Evolutionary conservation across 2,888 invertebrate genomes (phyloP).

Genomic region (Amphiduros pacificus): DNA sequence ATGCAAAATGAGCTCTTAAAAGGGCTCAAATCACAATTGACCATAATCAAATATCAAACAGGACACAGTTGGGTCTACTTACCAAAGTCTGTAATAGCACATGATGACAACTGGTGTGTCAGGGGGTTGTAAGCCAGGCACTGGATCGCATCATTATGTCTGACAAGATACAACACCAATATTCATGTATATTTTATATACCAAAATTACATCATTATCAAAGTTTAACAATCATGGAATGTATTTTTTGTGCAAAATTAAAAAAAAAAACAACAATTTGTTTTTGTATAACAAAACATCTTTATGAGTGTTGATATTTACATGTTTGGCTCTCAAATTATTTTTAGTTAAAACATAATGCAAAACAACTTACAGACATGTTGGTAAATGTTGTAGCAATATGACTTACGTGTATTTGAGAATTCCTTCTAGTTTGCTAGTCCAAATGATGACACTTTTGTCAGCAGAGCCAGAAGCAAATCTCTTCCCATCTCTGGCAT

Average conservation of each 20-base stretch:
- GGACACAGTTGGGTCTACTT: slow-evolving; percentile 21
- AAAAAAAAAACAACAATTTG: too few relatives aligned
- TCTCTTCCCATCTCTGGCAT: slow-evolving; percentile 89
- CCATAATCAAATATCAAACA: background rate
- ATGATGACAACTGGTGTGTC: slow-evolving; percentile 87
- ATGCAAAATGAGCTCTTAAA: too few relatives aligned
- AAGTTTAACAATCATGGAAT: too few relatives aligned
- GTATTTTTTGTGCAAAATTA: too few relatives aligned
- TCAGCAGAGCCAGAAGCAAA: slow-evolving; percentile 98
- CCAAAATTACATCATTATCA: too few relatives aligned
- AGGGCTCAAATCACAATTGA: too few relatives aligned
- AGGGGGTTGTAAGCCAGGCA: slow-evolving; percentile 93
- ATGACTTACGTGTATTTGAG: slow-evolving; percentile 87
- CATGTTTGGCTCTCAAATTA: too few relatives aligned
- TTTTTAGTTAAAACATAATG: background rate
- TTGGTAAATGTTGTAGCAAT: background rate
- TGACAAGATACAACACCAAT: too few relatives aligned
- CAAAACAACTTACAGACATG: too few relatives aligned
- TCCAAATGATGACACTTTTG: slow-evolving; percentile 98
- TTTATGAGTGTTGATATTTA: too few relatives aligned
- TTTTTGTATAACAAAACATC: too few relatives aligned
- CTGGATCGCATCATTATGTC: slow-evolving; percentile 94
- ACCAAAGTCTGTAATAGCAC: slow-evolving; percentile 91
- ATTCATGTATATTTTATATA: too few relatives aligned
- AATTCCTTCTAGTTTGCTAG: slow-evolving; percentile 90